A percentile compares a stretch with the other conserved stretches of the same genome.
Conservation (phyloP, 2,888 invertebrate genomes). For the Melanotus villosus region DNA sequence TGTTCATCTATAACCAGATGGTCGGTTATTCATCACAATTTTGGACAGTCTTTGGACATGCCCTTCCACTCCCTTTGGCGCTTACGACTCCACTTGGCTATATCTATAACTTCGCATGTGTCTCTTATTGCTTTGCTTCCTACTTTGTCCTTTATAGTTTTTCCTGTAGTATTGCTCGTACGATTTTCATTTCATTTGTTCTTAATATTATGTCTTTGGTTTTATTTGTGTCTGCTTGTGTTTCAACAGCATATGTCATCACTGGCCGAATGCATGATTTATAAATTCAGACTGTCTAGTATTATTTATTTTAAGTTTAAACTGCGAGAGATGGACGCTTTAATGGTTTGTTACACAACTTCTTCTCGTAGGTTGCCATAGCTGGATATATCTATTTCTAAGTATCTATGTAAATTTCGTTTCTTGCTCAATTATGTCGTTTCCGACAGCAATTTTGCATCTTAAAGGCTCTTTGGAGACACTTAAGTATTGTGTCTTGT, state of each 20-base stretch:
- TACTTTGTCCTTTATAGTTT: background rate
- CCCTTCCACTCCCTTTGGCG: background rate
- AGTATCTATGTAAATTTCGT: no score
- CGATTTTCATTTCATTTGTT: background rate
- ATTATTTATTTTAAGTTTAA: background rate
- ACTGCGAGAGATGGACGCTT: background rate
- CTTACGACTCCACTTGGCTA: background rate
- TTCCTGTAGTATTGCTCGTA: background rate
- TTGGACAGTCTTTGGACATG: background rate
- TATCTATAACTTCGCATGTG: background rate
- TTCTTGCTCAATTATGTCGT: background rate
- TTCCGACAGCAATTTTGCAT: background rate
- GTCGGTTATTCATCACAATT: background rate
- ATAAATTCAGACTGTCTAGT: background rate
- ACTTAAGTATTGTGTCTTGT: no score
- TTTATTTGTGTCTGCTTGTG: background rate
- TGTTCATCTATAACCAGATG: background rate
- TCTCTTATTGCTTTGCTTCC: background rate
- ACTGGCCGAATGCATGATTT: background rate
- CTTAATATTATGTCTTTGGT: no score
- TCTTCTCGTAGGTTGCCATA: no score
- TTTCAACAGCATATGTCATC: background rate
- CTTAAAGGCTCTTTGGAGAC: background rate
- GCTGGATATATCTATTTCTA: no score
- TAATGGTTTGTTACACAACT: background rate